A percentile compares a stretch with the other conserved stretches of the same genome.
Evolutionary conservation across 2,113 vertebrate genomes (phyloP).

Genomic region (Odobenus rosmarus): DNA sequence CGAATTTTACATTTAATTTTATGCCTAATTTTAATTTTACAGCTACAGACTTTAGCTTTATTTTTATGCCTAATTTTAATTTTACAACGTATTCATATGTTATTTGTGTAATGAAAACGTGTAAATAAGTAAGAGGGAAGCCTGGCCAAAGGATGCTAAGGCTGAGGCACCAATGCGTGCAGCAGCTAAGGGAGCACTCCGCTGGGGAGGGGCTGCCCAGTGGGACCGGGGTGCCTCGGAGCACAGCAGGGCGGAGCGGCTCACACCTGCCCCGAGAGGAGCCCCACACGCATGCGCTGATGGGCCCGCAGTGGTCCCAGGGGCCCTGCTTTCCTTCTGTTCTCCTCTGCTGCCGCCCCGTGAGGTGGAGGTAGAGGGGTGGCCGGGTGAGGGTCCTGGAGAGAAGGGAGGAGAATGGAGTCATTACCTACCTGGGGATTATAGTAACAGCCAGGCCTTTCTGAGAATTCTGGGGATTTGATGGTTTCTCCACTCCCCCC

Average conservation of each 20-base stretch:
- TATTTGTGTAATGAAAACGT: background rate
- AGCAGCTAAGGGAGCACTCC: rapidly evolving
- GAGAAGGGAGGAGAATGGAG: background rate
- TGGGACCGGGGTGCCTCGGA: background rate
- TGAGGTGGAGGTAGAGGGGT: rapidly evolving
- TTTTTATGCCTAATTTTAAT: background rate
- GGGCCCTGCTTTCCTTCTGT: background rate
- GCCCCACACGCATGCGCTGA: too few species aligned
- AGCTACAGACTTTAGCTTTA: background rate
- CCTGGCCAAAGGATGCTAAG: background rate
- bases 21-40: background rate
- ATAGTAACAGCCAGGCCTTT: background rate
- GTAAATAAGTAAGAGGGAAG: background rate
- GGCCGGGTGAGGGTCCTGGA: background rate
- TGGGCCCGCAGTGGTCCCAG: background rate
- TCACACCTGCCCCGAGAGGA: rapidly evolving
- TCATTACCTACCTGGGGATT: background rate
- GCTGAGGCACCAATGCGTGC: background rate
- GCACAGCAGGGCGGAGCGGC: rapidly evolving
- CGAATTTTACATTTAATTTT: background rate
- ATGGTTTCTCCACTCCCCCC: background rate
- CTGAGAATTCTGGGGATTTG: background rate
- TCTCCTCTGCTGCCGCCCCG: background rate
- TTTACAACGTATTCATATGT: background rate
- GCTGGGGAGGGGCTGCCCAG: rapidly evolving